Percentiles rank a stretch among this genome's conserved stretches.
phyloP scores from a whole-genome alignment of 2,113 vertebrate genomes.

The Microcebus jonahi region DNA sequence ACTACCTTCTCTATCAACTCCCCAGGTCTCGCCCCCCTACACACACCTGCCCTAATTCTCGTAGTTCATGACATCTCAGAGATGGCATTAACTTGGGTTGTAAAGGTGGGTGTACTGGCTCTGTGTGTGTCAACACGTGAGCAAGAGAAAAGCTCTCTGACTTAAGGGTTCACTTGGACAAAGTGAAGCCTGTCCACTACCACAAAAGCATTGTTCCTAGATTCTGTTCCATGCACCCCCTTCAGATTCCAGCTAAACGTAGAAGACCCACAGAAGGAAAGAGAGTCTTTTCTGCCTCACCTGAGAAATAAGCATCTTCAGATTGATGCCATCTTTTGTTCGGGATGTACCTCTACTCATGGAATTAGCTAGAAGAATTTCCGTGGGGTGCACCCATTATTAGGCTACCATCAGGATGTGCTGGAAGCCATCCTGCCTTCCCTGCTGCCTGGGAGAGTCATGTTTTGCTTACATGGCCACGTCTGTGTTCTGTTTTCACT shows the following conservation, averaged over 20 bases:
- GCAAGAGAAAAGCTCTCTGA: not conserved
- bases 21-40: accelerated
- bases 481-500: not conserved
- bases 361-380: not conserved
- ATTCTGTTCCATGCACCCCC: not conserved
- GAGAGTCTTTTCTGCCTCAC: not conserved
- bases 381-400: accelerated
- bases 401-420: not conserved
- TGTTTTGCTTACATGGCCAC: not conserved
- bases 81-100: not conserved
- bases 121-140: not conserved
- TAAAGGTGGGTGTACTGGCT: not conserved
- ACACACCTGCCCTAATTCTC: not conserved
- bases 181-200: not conserved
- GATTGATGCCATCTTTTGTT: not conserved
- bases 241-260: constrained; percentile 9
- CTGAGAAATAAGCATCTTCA: not conserved
- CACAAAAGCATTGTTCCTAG: not conserved
- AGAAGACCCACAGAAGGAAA: not conserved
- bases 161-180: not conserved
- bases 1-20: not conserved
- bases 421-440: not conserved
- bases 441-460: not conserved
- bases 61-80: not conserved
- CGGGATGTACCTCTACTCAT: not conserved